Base-by-base conservation (phyloP, 2,797 vertebrate genomes). In the Acanthurus leucopareius region DNA sequence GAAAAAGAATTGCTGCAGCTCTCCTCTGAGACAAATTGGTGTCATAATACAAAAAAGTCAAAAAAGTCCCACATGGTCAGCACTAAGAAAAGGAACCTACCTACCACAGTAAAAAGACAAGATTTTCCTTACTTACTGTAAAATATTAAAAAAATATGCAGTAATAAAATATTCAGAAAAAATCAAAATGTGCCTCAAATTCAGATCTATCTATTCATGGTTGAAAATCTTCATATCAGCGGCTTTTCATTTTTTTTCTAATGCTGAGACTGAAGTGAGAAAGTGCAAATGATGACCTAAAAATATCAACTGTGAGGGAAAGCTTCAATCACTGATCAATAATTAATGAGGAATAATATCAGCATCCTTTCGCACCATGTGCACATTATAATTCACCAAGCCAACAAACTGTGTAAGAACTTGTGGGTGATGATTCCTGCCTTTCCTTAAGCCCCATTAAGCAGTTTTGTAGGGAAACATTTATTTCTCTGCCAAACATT, bases 401-500 rank as follows among this genome's bases (percentile, higher is more conserved):
- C 83, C 72, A 84, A 69, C 59, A 74, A 63, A 78, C 70, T 66
- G 56, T 83, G 77, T 19, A 72, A 82, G 64, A 44, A 59, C 47
- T 56, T 7, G 35, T 47, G 72, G 68, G 70, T 58, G 49, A 57
- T 60, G 40, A 87, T 79, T 72, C 19, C 60, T 22, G 49, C 62
- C 52, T 80, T 79, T 82, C 54, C 54, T 75, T 77, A 19, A 66
- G 81, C 48, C 56, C 66, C 56, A 85, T 89, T 86, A 71, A 71
- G 63, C 72, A 73, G 70, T 77, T 88, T 77, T 69, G 73, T 73
- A 68, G 62, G 58, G 83, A 85, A 89, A 82, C 62, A 58, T 45
- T 60, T 38, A 57, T 71, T 83, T 85, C 69, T 77, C 66, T 86
- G 84, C 77, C 82, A 87, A 84, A 87, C 63, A 44, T 63, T 80